These are phyloP conservation scores for Eristalis intricaria DNA, from an alignment of 2,888 invertebrate species.

Conservation along the genomic window DNA sequence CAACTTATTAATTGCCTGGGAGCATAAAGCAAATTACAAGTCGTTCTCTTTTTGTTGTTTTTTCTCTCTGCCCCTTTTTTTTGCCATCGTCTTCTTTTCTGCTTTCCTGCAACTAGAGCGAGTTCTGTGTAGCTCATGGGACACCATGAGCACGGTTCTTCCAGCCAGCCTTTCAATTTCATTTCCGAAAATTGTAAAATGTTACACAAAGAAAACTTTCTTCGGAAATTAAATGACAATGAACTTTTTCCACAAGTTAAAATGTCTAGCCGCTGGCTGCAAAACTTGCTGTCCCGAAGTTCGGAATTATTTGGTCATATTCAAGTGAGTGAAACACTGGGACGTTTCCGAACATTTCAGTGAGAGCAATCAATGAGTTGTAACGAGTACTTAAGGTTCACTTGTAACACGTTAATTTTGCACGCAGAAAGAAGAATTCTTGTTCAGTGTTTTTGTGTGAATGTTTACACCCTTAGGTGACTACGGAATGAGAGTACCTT, in stretches of 20 bases:
- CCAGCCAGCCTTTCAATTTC: slow-evolving; percentile 55
- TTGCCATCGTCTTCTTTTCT: not conserved
- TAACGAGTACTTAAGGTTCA: not conserved
- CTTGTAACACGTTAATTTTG: not conserved
- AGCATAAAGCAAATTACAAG: slow-evolving; percentile 65
- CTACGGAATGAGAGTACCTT: not conserved
- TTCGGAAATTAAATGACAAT: slow-evolving; percentile 68
- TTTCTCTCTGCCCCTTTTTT: not conserved
- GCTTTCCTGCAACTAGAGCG: not conserved
- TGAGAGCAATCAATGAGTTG: slow-evolving; percentile 3
- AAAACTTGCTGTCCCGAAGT: slow-evolving; percentile 54
- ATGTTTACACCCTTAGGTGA: not conserved
- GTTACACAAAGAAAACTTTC: slow-evolving; percentile 66
- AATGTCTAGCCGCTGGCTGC: slow-evolving; percentile 65
- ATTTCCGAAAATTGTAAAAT: slow-evolving; percentile 62
- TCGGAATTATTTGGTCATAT: slow-evolving; percentile 59
- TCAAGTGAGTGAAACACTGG: slow-evolving; percentile 51
- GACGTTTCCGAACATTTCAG: not conserved
- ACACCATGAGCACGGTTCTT: not conserved
- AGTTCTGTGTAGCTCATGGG: not conserved
- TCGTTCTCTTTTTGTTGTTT: slow-evolving; percentile 31
- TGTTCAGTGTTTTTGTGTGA: not conserved
- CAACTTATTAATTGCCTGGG: slow-evolving; percentile 68
- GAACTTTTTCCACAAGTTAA: slow-evolving; percentile 67
- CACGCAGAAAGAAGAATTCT: not conserved